Base-by-base conservation (phyloP, 2,113 vertebrate genomes). In the Entomyzon cyanotis region DNA sequence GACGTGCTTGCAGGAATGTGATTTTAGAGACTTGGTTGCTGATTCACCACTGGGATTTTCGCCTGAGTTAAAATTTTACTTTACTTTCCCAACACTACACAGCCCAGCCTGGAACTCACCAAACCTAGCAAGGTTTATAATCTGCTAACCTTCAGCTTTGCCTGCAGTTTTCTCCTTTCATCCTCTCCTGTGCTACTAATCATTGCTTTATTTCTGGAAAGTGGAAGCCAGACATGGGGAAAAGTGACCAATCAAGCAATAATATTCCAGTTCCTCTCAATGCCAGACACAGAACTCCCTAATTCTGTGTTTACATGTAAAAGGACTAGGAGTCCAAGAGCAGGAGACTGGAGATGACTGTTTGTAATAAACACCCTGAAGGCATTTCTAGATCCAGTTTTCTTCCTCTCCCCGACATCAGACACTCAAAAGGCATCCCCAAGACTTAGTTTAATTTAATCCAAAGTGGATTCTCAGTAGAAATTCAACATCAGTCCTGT, bases 31-130 rank as follows among this genome's bases (percentile, higher is more conserved):
- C 56, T 50, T 24, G 2, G 76, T 86, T 94, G 88, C 65, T 96
- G 80, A 95, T 94, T 96, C 88, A 96, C 71, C 35, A n/a, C 49
- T 46, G n/a, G 37, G 60, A 49, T 52, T 78, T 93, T 68, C n/a
- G 7, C 56, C 50, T 22, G 65, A 47, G 83, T 96, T 96, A 96
- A 93, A 92, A 71, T 92, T 78, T 96, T 64, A 89, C 87, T 89
- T 84, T 37, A n/a, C 41, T 90, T 92, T 93, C 83, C 64, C 76
- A 73, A 65, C 52, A 41, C n/a, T 28, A 27, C 19, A 21, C 1
- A 3, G 50, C 39, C 75, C 50, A 93, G 68, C 52, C 71, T 37
- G 75, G 46, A 90, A 27, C 17, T 83, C 76, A 77, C 27, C 21
- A 67, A 89, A 33, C 28, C 3, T 49, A 84, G 47, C 11, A 41